Percentiles rank a stretch among this genome's conserved stretches.
Evolutionary conservation across 2,888 invertebrate genomes (phyloP).

Genomic region (Platerodrilus igneus): DNA sequence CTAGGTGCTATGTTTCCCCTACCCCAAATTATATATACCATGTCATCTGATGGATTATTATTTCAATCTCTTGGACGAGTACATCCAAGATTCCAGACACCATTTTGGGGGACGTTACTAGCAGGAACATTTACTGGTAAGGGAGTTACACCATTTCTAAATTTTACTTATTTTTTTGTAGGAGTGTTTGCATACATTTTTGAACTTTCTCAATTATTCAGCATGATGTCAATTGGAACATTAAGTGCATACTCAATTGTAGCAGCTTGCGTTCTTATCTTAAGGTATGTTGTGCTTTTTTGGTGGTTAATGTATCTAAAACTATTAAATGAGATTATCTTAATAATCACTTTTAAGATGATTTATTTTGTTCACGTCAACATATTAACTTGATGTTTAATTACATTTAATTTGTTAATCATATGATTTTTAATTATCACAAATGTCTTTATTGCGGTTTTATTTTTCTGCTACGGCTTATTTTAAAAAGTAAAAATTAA

Average conservation of each 20-base stretch:
- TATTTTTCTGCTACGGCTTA: no score
- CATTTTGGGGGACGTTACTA: slow-evolving; percentile 65
- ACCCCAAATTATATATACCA: slow-evolving; percentile 77
- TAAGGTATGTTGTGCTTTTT: no score
- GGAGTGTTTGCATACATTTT: slow-evolving; percentile 78
- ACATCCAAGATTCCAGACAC: slow-evolving; percentile 65
- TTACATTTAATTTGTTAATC: no score
- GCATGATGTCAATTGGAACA: slow-evolving; percentile 88
- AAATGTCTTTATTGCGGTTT: no score
- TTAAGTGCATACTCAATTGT: slow-evolving; percentile 84
- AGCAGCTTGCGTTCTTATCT: slow-evolving; percentile 75
- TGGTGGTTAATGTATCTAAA: no score
- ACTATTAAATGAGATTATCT: no score
- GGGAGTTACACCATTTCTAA: no score
- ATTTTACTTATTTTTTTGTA: slow-evolving; percentile 48
- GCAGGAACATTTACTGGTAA: slow-evolving; percentile 68
- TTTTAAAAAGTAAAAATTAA: no score
- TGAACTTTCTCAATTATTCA: slow-evolving; percentile 75
- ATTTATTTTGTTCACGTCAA: no score
- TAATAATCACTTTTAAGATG: no score
- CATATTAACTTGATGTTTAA: no score
- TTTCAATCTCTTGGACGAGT: slow-evolving; percentile 68
- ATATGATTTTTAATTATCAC: no score
- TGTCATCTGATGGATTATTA: slow-evolving; percentile 80
- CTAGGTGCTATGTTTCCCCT: slow-evolving; percentile 78